Base-by-base conservation (phyloP, 2,888 invertebrate genomes). In the Cacoxenus indagator region DNA sequence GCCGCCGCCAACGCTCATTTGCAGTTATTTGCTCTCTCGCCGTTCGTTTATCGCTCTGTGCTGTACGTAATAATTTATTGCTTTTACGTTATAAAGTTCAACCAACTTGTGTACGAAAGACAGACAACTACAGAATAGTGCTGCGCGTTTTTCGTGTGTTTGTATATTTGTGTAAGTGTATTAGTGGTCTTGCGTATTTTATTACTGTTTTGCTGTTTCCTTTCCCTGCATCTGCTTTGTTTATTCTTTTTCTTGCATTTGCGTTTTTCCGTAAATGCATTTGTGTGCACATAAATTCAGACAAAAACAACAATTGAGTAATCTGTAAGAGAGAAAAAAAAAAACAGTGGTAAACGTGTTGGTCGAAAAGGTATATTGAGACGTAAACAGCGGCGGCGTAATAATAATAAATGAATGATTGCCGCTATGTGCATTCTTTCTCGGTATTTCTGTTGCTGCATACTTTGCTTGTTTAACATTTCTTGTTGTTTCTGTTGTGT, bases 101-200 rank as follows among this genome's bases (percentile, higher is more conserved):
- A 61, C 61, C 61, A 61, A 61, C 61, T 61, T 61, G 57, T 22
- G 19, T 51, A 22, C n/a, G n/a, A n/a, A n/a, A n/a, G n/a, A n/a
- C n/a, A n/a, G n/a, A n/a, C n/a, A n/a, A n/a, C 9, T 22, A 51
- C 37, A 37, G 37, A 37, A 37, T 37, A 79, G 79, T 79, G 78
- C 76, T 74, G 77, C 75, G 69, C 72, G 82, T 73, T 70, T 68
- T 76, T 67, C 31, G 19, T 74, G 71, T 72, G 64, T 69, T 19
- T 76, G 62, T 67, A 48, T 74, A 62, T 70, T 67, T 68, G 68
- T 72, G 37, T 75, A 55, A 59, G 61, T 74, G 46, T 73, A 65
- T 37, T 8, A 14, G 14, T 37, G 37, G 9, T 37, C 37, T 37
- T 37, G 37, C 14, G 37, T 37, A 37, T 37, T 37, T 37, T 37